Percentiles rank a stretch among this genome's conserved stretches.
Evolutionary conservation across 2,888 invertebrate genomes (phyloP).

Genomic region (Sphaerophoria rueppellii): DNA sequence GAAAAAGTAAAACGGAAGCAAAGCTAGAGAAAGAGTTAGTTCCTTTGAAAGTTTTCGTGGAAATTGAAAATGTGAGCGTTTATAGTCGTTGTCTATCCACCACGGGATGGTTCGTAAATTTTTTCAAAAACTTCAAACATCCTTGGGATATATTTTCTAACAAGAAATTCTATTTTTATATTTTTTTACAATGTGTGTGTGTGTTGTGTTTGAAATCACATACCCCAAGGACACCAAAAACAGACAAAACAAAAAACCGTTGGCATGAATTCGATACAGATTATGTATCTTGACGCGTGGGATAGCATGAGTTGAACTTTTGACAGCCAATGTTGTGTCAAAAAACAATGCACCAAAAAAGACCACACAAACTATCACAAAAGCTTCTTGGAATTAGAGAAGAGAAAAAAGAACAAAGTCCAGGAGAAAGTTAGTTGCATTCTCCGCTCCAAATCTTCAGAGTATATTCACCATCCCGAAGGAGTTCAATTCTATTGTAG

Average conservation of each 20-base stretch:
- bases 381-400: conserved; percentile 38
- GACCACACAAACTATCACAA: conserved; percentile 22
- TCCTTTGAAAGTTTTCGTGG: conserved; percentile 48
- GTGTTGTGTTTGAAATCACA: conserved; percentile 13
- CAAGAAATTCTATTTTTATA: conserved; percentile 31
- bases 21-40: background rate
- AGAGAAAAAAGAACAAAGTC: conserved; percentile 30
- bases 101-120: conserved; percentile 64
- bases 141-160: conserved; percentile 56
- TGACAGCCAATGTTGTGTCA: conserved; percentile 58
- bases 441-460: conserved; percentile 58
- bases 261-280: conserved; percentile 62
- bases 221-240: conserved; percentile 11
- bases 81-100: conserved; percentile 59
- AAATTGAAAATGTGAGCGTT: conserved; percentile 62
- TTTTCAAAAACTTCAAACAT: conserved; percentile 60
- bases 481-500: conserved; percentile 63
- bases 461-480: conserved; percentile 68
- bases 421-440: conserved; percentile 70
- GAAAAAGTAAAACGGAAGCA: conserved; percentile 31
- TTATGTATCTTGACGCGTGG: conserved; percentile 36
- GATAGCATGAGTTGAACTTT: conserved; percentile 48
- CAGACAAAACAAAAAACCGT: background rate
- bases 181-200: conserved; percentile 7
- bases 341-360: conserved; percentile 4